Conservation (phyloP, 2,888 invertebrate species). For the Thecophora atra region DNA sequence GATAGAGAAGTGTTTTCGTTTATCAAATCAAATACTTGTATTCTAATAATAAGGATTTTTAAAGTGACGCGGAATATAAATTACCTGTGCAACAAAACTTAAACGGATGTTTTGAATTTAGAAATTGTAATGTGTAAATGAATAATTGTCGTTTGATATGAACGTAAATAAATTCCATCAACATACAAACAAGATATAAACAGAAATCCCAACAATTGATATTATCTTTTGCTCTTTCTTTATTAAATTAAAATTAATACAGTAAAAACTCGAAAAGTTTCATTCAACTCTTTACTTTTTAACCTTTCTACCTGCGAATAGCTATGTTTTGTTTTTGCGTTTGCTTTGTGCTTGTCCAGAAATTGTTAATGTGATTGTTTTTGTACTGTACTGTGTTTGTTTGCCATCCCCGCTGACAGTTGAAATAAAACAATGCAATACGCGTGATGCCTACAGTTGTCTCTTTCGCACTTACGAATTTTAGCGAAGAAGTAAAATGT, state of each 20-base stretch:
- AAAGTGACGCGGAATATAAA: no score
- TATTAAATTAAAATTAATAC: background rate
- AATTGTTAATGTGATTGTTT: background rate
- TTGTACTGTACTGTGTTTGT: background rate
- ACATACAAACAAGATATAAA: background rate
- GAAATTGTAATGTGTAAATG: no score
- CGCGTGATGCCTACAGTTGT: background rate
- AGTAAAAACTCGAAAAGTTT: conserved; percentile 20
- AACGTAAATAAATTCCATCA: background rate
- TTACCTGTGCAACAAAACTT: no score
- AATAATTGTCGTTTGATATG: no score
- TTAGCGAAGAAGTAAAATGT: conserved; percentile 8
- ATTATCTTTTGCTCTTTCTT: no score
- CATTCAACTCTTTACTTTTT: conserved; percentile 24
- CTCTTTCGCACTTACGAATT: background rate
- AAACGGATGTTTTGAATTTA: no score
- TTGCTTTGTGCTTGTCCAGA: conserved; percentile 1
- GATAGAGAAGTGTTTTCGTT: no score
- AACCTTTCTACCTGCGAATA: background rate
- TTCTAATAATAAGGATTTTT: no score
- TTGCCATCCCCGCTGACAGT: background rate
- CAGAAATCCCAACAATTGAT: no score
- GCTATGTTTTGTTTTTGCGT: background rate
- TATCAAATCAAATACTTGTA: no score
- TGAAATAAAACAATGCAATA: background rate